Base-by-base conservation (phyloP, 2,113 vertebrate genomes). In the Capricornis sumatraensis region DNA sequence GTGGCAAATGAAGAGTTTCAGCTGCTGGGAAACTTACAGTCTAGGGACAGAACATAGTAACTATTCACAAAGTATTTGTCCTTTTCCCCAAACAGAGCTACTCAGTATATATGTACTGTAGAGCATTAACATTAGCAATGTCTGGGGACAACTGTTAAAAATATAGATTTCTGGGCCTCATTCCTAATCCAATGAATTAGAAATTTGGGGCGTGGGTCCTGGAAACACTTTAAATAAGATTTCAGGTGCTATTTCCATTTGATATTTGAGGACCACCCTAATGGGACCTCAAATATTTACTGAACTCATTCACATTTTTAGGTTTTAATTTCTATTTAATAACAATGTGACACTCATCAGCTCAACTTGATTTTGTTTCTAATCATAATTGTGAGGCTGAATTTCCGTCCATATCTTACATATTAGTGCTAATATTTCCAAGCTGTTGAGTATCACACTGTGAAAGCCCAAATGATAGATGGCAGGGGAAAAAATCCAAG, bases 321-420 rank as follows among this genome's bases (percentile, higher is more conserved):
- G 19, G 64, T 57, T 85, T 90, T 94, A 64, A 90, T 97, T 97
- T 96, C 87, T 91, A 19, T 88, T 92, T 94, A 71, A n/a, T 67
- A 94, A 60, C 81, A 96, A 82, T 62, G 87, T 90, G 87, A 90
- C 40, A 96, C 47, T 81, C 88, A 88, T 58, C 45, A 4, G 17
- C 23, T 93, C 86, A 81, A 81, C 30, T 58, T 89, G 50, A 53
- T 95, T 96, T 96, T 60, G 14, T 83, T 92, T 87, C 78, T 89
- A 50, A 93, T 97, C 91, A 78, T 74, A 78, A 81, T n/a, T 84
- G 67, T 50, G 50, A 97, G 60, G 33, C 25, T 94, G 55, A 83
- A 78, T 91, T 95, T 92, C 86, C 78, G 21, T 30, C 30, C 45
- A 2, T 79, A 86, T 30, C 86, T 97, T 87, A 62, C 78, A 36